A percentile compares a stretch with the other conserved stretches of the same genome.
phyloP scores from a whole-genome alignment of 2,113 vertebrate genomes.

The Pteruthius melanotis region DNA sequence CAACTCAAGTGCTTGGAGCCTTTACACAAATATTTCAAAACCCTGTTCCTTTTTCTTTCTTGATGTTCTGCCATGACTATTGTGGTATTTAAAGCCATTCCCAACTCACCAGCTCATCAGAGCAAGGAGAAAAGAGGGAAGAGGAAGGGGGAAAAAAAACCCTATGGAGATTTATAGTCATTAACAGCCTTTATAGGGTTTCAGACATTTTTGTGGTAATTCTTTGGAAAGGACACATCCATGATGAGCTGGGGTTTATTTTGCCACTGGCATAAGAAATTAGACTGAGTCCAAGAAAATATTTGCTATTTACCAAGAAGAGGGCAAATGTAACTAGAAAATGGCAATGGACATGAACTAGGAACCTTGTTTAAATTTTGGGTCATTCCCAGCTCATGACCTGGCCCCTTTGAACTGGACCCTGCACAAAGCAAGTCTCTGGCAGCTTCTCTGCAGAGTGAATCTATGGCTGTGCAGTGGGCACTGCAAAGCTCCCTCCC shows the following conservation, averaged over 20 bases:
- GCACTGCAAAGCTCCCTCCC: not conserved
- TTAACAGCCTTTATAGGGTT: constrained; percentile 52
- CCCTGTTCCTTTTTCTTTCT: constrained; percentile 44
- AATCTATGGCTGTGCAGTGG: not conserved
- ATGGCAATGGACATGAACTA: not conserved
- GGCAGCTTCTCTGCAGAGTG: not conserved
- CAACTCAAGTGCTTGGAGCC: constrained; percentile 25
- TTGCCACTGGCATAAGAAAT: constrained; percentile 36
- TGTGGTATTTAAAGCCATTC: constrained; percentile 61
- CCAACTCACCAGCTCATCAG: constrained; percentile 55
- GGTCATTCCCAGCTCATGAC: not conserved
- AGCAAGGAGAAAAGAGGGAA: constrained; percentile 24
- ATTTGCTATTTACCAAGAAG: constrained; percentile 25
- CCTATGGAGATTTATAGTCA: constrained; percentile 49
- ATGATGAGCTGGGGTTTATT: constrained; percentile 43
- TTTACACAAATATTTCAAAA: constrained; percentile 56
- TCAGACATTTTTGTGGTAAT: constrained; percentile 60
- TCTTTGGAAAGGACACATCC: constrained; percentile 34
- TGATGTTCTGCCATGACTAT: constrained; percentile 60
- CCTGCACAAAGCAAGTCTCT: not conserved
- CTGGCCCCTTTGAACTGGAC: not conserved
- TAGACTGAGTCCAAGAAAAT: constrained; percentile 35
- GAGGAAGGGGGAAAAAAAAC: not conserved
- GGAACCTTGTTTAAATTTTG: not conserved
- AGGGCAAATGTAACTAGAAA: not conserved